A percentile compares a stretch with the other conserved stretches of the same genome.
These are phyloP conservation scores for Oxyruncus cristatus DNA, from an alignment of 2,113 vertebrate species.

Conservation along the genomic window DNA sequence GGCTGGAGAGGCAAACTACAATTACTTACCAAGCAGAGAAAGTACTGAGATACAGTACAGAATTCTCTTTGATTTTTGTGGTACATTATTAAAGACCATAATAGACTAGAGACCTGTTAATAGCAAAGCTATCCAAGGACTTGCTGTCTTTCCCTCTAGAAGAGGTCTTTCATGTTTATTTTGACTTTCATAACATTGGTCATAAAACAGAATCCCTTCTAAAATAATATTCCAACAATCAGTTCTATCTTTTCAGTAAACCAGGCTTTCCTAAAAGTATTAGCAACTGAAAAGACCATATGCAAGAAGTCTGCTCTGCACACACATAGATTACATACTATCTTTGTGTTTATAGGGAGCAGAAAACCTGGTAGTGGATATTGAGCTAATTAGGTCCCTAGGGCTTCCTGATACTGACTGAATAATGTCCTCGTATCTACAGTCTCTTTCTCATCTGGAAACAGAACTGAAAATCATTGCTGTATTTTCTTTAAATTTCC, in stretches of 20 bases:
- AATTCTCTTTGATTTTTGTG: not conserved
- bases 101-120: not conserved
- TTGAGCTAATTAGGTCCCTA: conserved; percentile 60
- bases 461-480: not conserved
- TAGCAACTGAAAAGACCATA: not conserved
- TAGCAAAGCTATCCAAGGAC: not conserved
- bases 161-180: not conserved
- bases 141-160: not conserved
- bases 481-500: conserved; percentile 22
- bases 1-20: not conserved
- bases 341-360: not conserved
- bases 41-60: not conserved
- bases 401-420: not conserved
- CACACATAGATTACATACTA: not conserved
- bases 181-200: not conserved
- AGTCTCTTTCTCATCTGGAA: conserved; percentile 22
- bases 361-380: not conserved
- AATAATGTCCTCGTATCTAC: not conserved
- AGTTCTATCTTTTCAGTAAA: not conserved
- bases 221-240: not conserved
- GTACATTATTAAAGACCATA: not conserved
- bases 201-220: not conserved
- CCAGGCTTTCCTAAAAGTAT: not conserved
- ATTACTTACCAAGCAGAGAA: not conserved
- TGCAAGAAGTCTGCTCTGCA: not conserved